These are phyloP conservation scores for Pseudomyrmex flavicornis DNA, from an alignment of 1,140 invertebrate species.

Conservation along the genomic window DNA sequence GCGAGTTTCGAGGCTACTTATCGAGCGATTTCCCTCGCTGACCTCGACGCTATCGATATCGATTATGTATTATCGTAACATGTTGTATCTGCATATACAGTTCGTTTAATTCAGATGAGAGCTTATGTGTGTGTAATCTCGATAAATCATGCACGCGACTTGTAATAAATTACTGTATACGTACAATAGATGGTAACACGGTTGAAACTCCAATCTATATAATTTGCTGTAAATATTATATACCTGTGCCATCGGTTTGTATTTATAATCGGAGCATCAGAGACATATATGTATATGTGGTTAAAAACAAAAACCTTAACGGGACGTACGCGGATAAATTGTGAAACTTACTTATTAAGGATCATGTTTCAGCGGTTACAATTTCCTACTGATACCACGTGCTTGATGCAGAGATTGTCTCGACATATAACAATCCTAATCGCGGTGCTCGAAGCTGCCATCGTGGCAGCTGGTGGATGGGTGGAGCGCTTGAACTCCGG, in stretches of 20 bases:
- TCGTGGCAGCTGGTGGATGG: slow-evolving; percentile 44
- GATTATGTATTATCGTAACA: background rate
- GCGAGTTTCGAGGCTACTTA: background rate
- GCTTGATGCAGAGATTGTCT: slow-evolving; percentile 37
- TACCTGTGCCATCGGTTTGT: no score
- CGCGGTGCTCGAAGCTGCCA: slow-evolving; percentile 31
- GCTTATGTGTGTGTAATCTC: background rate
- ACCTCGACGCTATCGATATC: background rate
- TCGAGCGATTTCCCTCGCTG: background rate
- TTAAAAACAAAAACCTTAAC: background rate
- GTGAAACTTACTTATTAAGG: background rate
- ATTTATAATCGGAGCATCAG: background rate
- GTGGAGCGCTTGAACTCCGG: slow-evolving; percentile 46
- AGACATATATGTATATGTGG: background rate
- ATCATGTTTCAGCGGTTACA: slow-evolving; percentile 5
- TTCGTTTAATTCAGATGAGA: background rate
- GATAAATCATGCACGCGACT: background rate
- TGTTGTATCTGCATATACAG: background rate
- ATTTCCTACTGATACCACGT: slow-evolving; percentile 5
- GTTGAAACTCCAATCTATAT: no score
- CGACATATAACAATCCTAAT: slow-evolving; percentile 43
- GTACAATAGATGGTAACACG: background rate
- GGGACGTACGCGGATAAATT: background rate
- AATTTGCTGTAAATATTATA: no score
- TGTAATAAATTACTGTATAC: background rate